Evolutionary conservation across 2,113 vertebrate species (phyloP), one percentile per base, ranked within the genome.

Genomic region (Galemys pyrenaicus): DNA sequence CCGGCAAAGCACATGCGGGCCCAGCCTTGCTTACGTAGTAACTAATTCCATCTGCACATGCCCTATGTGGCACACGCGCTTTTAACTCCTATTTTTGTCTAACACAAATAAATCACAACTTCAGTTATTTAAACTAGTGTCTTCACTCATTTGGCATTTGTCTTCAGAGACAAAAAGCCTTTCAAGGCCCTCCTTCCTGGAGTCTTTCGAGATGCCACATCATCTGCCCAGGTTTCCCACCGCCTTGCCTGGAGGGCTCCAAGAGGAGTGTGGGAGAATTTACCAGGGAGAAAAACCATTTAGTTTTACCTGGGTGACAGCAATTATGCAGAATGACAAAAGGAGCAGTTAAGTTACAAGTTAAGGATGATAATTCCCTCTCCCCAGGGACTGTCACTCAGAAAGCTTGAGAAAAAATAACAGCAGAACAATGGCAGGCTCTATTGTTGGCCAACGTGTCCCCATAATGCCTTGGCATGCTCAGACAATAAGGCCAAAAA

Each of bases 261-360:
- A 94, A 95, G 93, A 91, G 91, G 93, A 96, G 97, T 92, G 97
- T 97, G 96, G 97, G 97, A 97, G 96, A 98, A 97, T 97, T 97
- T 94, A 91, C 93, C 93, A 89, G 64, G 96, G 94, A 97, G 97
- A 97, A 97, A 97, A 98, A 96, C 91, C 97, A 98, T 93, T 96
- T 95, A 94, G 87, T 94, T 98, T 98, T 98, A 98, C 98, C 98
- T 98, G 98, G 98, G 98, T 98, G 98, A 98, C 96, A 98, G 98
- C 98, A 98, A 96, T 98, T 98, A 98, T 98, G 98, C 98, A 98
- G 98, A 97, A 97, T 56, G 28, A 98, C 98, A 98, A 98, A 97
- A 97, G 92, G 39, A 98, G 88, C 96, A 98, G 98, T 98, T 97
- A 98, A 97, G 95, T 98, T 98, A 98, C 97, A 98, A 97, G 97